These are phyloP conservation scores for Trichopria drosophilae DNA, from an alignment of 2,888 invertebrate genomes.

Conservation along the genomic window DNA sequence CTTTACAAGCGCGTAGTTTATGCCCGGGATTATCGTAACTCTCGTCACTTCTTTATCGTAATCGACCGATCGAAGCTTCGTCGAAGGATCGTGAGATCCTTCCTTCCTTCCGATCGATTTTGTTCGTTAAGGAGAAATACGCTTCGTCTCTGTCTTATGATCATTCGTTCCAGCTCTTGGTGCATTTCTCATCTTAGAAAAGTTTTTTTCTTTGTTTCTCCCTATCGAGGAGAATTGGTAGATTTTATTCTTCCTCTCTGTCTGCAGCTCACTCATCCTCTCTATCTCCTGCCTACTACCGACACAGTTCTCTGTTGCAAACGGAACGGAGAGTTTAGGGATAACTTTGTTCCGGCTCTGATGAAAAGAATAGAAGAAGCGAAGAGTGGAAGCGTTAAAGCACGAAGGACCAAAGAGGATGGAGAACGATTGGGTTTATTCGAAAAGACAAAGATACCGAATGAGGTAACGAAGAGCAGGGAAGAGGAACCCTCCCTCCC, in stretches of 20 bases:
- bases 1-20: too few relatives aligned
- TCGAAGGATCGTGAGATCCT: slow-evolving; percentile 31
- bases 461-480: slow-evolving; percentile 29
- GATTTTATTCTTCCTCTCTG: too few relatives aligned
- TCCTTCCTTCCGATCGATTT: slow-evolving; percentile 30
- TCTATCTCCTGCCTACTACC: too few relatives aligned
- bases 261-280: too few relatives aligned
- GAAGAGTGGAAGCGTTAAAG: slow-evolving; percentile 32
- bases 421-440: slow-evolving; percentile 11
- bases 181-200: too few relatives aligned
- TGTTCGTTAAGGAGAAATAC: slow-evolving; percentile 35
- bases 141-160: too few relatives aligned
- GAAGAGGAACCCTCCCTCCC: slow-evolving; percentile 44
- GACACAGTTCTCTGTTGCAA: too few relatives aligned
- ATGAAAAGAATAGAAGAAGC: slow-evolving; percentile 21
- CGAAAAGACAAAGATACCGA: slow-evolving; percentile 26
- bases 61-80: slow-evolving; percentile 37
- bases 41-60: slow-evolving; percentile 42
- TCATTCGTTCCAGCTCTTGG: too few relatives aligned
- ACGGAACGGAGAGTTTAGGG: too few relatives aligned
- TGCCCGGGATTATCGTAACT: slow-evolving; percentile 39
- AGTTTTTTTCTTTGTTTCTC: too few relatives aligned
- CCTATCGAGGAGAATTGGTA: too few relatives aligned
- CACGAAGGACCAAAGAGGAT: slow-evolving; percentile 25
- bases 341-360: neutral